phyloP scores from a whole-genome alignment of 2,888 invertebrate species.

The Eristalis intricaria region DNA sequence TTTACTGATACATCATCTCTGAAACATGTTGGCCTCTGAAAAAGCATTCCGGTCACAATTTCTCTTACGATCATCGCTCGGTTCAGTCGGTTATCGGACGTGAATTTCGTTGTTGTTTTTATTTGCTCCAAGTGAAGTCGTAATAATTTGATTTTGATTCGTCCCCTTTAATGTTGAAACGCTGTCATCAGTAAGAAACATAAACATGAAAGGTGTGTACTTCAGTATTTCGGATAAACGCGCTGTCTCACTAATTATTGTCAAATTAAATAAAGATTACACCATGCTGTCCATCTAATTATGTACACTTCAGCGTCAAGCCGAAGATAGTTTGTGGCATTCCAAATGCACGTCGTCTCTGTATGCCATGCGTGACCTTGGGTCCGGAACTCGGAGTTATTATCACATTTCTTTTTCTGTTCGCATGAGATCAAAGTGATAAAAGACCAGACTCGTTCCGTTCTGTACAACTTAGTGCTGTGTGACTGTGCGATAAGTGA shows the following conservation, averaged over 20 bases:
- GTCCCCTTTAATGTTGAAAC: not conserved
- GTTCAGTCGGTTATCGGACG: conserved; percentile 21
- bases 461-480: not conserved
- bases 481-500: not conserved
- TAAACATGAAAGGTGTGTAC: conserved; percentile 30
- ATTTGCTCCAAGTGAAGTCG: not conserved
- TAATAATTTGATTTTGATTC: not conserved
- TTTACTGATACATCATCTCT: conserved; percentile 17
- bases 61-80: conserved; percentile 8
- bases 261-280: too few species aligned
- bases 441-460: not conserved
- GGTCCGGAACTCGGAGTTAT: not conserved
- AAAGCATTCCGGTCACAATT: conserved; percentile 21
- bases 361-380: not conserved
- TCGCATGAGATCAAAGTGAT: not conserved
- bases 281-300: too few species aligned
- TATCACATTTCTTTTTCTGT: not conserved
- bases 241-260: not conserved
- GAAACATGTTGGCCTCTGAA: conserved; percentile 29
- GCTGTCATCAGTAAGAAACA: not conserved
- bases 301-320: too few species aligned
- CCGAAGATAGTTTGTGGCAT: too few species aligned
- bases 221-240: not conserved
- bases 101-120: not conserved
- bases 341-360: not conserved